Evolutionary conservation across 2,888 invertebrate species (phyloP).

Genomic region (Andricus quercusramuli): DNA sequence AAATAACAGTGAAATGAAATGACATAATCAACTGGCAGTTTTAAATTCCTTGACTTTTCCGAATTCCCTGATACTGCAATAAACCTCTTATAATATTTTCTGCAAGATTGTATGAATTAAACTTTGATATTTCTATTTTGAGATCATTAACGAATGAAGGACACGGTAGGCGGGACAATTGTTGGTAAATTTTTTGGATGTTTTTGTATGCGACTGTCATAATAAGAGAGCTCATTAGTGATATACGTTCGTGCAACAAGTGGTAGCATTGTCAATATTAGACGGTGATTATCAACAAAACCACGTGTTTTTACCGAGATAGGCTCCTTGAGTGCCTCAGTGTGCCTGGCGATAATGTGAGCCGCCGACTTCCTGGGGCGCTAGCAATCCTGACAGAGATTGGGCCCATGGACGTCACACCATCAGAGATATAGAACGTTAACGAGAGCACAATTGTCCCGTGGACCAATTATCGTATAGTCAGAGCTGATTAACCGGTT

Average conservation of each 20-base stretch:
- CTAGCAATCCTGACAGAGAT: conserved; percentile 56
- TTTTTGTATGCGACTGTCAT: neutral
- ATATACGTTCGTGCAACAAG: conserved; percentile 55
- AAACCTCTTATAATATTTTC: too few species aligned
- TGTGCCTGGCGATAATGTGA: conserved; percentile 67
- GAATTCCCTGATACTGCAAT: too few species aligned
- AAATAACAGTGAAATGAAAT: too few species aligned
- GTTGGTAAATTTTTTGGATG: neutral
- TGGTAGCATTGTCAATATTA: conserved; percentile 61
- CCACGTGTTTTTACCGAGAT: conserved; percentile 65
- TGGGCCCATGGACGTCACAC: conserved; percentile 46
- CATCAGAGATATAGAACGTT: conserved; percentile 32
- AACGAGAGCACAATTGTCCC: conserved; percentile 56
- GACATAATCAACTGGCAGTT: too few species aligned
- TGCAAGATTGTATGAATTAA: too few species aligned
- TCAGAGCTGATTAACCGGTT: conserved; percentile 56
- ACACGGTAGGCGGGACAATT: conserved; percentile 11
- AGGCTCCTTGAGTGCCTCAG: conserved; percentile 60
- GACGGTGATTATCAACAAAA: conserved; percentile 59
- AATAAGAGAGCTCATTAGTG: conserved; percentile 17
- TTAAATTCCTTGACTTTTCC: too few species aligned
- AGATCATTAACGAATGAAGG: neutral
- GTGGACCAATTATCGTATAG: conserved; percentile 56
- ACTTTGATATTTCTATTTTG: neutral
- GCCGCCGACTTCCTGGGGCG: conserved; percentile 68